Base-by-base conservation (phyloP, 2,113 vertebrate species). In the Lophius piscatorius region DNA sequence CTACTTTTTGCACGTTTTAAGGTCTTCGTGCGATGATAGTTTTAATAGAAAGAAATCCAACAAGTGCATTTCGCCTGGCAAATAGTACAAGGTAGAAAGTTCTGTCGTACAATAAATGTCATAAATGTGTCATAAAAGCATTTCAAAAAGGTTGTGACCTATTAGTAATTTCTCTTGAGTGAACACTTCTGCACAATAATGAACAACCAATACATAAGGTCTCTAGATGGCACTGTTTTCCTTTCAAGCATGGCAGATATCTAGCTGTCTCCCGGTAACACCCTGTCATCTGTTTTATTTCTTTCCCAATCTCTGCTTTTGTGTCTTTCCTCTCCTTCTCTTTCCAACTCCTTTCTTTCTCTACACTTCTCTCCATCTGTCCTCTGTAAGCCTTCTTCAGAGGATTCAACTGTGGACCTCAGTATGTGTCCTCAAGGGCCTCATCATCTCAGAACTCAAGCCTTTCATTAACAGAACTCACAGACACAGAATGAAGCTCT, bases 151-250 rank as follows among this genome's bases (percentile, higher is more conserved):
- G n/a, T n/a, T n/a, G n/a, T n/a, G n/a, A n/a, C n/a, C n/a, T n/a
- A n/a, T n/a, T n/a, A n/a, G n/a, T n/a, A n/a, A n/a, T n/a, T n/a
- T n/a, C n/a, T 7, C 23, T 24, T 69, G 7, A 21, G 1, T 48
- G 6, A 49, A n/a, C 21, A 6, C 16, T 18, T 18, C 14, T 33
- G 23, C 35, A 24, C 24, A 14, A 46, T 23, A 52, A 34, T 42
- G 51, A 17, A 46, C 40, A 47, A 26, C 50, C 60, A 55, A 79
- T 74, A 31, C 63, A 28, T 2, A 2, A 70, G 29, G 83, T 76
- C 90, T 87, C 79, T 90, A 92, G 91, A 87, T 91, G 90, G 91
- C 90, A 89, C 88, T 92, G 78, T 91, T 79, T 77, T 90, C 88
- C 88, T 91, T 81, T 82, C 71, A 70, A 83, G 80, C 62, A 24